A percentile compares a stretch with the other conserved stretches of the same genome.
These are phyloP conservation scores for Lasius platythorax DNA, from an alignment of 2,888 invertebrate genomes.

Conservation along the genomic window DNA sequence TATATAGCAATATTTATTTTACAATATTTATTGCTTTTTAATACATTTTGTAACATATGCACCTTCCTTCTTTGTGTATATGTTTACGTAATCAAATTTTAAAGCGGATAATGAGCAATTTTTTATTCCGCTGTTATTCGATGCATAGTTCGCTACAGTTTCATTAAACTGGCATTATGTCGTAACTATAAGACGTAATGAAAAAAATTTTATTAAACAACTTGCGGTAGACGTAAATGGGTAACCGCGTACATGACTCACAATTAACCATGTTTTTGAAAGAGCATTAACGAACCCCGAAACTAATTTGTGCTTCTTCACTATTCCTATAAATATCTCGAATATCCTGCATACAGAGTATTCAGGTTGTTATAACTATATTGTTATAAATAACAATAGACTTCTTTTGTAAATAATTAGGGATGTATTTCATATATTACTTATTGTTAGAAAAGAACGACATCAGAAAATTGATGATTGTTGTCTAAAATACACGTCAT, in stretches of 20 bases:
- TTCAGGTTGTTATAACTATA: neutral
- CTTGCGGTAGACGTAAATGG: neutral
- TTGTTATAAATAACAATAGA: neutral
- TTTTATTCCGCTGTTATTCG: neutral
- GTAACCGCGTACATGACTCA: neutral
- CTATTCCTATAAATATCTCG: neutral
- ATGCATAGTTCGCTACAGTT: neutral
- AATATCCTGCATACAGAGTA: neutral
- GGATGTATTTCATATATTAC: neutral
- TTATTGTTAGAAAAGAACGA: neutral
- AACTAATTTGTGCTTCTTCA: neutral
- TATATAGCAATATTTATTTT: neutral
- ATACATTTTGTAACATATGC: neutral
- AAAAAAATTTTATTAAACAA: neutral
- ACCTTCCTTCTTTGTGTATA: neutral
- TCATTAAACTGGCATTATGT: neutral
- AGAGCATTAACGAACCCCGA: neutral
- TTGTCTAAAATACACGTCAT: neutral
- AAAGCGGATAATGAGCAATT: neutral
- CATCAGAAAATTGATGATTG: neutral
- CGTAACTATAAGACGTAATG: neutral
- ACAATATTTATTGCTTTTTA: constrained; percentile 7
- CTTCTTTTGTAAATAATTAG: neutral
- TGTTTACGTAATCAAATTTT: neutral
- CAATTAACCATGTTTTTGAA: neutral